Evolutionary conservation across 2,113 vertebrate species (phyloP).

Genomic region (Atherinomorus stipes): DNA sequence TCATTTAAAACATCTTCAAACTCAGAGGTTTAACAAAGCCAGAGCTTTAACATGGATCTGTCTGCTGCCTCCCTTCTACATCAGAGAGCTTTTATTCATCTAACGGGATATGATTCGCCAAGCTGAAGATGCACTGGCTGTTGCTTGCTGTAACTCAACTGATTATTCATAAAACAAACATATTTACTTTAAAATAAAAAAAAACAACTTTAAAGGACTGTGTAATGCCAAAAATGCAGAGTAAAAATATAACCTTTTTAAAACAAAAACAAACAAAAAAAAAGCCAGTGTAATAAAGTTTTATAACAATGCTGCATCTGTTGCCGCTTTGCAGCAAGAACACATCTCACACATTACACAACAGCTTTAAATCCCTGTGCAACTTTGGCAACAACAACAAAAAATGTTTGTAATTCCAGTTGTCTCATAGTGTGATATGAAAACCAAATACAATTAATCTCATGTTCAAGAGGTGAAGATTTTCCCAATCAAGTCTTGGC

Average conservation of each 20-base stretch:
- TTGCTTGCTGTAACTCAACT: no score
- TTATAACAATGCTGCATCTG: background rate
- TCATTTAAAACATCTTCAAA: no score
- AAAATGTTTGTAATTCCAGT: conserved; percentile 24
- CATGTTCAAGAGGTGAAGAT: background rate
- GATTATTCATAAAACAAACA: no score
- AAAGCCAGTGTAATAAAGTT: background rate
- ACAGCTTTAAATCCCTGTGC: conserved; percentile 34
- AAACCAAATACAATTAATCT: background rate
- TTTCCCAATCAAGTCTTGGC: background rate
- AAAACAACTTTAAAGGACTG: background rate
- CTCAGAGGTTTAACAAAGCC: no score
- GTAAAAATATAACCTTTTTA: background rate
- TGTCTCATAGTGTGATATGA: conserved; percentile 18
- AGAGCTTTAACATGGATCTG: no score
- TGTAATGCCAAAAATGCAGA: background rate
- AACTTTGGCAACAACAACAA: conserved; percentile 48
- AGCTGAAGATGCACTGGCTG: no score
- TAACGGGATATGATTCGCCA: no score
- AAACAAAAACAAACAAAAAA: background rate
- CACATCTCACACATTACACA: conserved; percentile 2
- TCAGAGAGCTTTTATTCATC: no score
- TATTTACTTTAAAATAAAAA: no score
- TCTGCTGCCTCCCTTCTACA: no score
- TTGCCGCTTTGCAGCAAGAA: background rate